phyloP scores from a whole-genome alignment of 2,888 invertebrate species.

The Mesorhabditis spiculigera region DNA sequence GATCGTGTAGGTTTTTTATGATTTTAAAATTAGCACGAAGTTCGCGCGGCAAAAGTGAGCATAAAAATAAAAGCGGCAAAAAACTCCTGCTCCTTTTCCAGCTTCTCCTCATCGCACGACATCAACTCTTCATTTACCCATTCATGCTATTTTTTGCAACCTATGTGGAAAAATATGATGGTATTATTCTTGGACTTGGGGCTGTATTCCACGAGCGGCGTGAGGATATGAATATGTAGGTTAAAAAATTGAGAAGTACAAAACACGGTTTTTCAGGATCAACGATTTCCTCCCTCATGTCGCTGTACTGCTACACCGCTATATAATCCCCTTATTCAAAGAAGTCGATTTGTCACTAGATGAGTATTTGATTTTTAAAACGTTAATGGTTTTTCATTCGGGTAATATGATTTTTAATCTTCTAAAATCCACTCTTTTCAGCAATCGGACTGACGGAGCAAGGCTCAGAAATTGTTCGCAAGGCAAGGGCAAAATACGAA shows the following conservation, averaged over 20 bases:
- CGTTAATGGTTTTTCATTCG: background rate
- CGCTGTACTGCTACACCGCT: background rate
- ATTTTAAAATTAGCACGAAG: background rate
- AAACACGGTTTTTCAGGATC: background rate
- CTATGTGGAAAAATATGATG: constrained; percentile 1
- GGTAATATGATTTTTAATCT: background rate
- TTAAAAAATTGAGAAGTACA: background rate
- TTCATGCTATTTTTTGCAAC: background rate
- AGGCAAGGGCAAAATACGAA: background rate
- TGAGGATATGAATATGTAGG: background rate
- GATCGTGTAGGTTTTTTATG: constrained; percentile 2
- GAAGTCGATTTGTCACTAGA: background rate
- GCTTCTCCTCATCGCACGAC: background rate
- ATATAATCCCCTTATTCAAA: background rate
- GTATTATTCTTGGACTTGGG: background rate
- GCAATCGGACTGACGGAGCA: background rate
- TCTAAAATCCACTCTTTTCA: background rate
- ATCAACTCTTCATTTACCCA: background rate
- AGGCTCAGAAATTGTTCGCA: background rate
- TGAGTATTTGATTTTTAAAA: background rate
- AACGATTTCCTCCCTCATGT: background rate
- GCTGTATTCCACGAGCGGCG: background rate
- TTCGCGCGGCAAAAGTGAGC: too few species aligned
- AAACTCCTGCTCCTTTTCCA: background rate
- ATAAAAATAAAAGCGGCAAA: too few species aligned